phyloP scores from a whole-genome alignment of 2,888 invertebrate genomes.

The Parascotia fuliginaria region DNA sequence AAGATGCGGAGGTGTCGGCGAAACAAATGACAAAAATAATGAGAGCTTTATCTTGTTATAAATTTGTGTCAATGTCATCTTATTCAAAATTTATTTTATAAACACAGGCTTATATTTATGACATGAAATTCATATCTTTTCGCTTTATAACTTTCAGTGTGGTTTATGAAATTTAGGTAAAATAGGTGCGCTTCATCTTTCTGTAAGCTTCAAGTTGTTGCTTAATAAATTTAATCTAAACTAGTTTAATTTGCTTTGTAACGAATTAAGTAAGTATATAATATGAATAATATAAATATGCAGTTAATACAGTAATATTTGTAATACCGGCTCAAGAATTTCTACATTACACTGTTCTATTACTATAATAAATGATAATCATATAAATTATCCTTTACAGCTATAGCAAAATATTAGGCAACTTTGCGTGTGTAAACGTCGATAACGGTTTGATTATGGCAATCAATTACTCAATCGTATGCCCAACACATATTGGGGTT shows the following conservation, averaged over 20 bases:
- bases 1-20: slow-evolving; percentile 8
- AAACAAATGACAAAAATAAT: not conserved
- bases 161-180: too few relatives aligned
- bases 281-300: too few relatives aligned
- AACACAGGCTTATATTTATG: not conserved
- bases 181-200: too few relatives aligned
- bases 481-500: slow-evolving; percentile 39
- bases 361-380: slow-evolving; percentile 17
- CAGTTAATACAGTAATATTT: not conserved
- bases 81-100: not conserved
- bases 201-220: too few relatives aligned
- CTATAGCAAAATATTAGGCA: slow-evolving; percentile 36
- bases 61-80: not conserved
- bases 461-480: slow-evolving; percentile 42
- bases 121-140: not conserved
- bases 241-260: too few relatives aligned
- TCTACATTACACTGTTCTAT: not conserved
- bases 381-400: slow-evolving; percentile 25
- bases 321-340: not conserved
- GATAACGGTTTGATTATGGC: slow-evolving; percentile 51
- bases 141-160: not conserved
- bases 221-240: too few relatives aligned
- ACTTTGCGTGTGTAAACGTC: slow-evolving; percentile 56
- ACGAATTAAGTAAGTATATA: too few relatives aligned
- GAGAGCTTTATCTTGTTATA: not conserved